Evolutionary conservation across 2,797 vertebrate genomes (phyloP), one percentile per base, ranked within the genome.

Genomic region (Gouania willdenowi): DNA sequence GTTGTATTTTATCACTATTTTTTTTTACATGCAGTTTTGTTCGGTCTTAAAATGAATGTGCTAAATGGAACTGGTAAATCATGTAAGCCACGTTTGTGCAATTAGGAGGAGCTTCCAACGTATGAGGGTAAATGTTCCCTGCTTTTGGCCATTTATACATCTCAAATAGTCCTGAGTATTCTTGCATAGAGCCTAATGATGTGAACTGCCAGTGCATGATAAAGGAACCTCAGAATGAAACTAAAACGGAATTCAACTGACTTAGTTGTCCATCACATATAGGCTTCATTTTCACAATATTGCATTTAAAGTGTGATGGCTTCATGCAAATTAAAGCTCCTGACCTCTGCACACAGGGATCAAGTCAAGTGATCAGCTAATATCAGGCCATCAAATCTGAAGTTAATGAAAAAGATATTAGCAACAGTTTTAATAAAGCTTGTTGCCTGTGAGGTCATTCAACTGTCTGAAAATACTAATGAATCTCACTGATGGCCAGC

Each of bases 241-340:
- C 70, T 77, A 58, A 84, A 84, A 76, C 61, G 66, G 67, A 73
- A 71, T 76, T 81, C 57, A 68, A 83, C 52, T 57, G 58, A 71
- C 66, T 75, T 75, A 72, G 67, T 79, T 65, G 67, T 79, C 29
- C 75, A 67, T 79, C 69, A 75, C 78, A 84, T 84, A n/a, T 78
- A 83, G 71, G 70, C 58, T 20, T 28, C 44, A 75, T 67, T 76
- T 66, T 66, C 66, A 66, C 66, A 66, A 75, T 70, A 81, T 83
- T 77, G 81, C 36, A 84, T 77, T 69, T 66, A 67, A 66, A 72
- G 63, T 41, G 54, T 17, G 75, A 43, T 69, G 64, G 50, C 35
- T 19, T 25, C 41, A 60, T 48, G 63, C 46, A 23, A 56, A 53
- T 53, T 59, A 56, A 66, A 53, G 68, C 71, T 75, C 58, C 59